Base-by-base conservation (phyloP, 1,140 invertebrate species). In the Pogonognathellus flavescens region DNA sequence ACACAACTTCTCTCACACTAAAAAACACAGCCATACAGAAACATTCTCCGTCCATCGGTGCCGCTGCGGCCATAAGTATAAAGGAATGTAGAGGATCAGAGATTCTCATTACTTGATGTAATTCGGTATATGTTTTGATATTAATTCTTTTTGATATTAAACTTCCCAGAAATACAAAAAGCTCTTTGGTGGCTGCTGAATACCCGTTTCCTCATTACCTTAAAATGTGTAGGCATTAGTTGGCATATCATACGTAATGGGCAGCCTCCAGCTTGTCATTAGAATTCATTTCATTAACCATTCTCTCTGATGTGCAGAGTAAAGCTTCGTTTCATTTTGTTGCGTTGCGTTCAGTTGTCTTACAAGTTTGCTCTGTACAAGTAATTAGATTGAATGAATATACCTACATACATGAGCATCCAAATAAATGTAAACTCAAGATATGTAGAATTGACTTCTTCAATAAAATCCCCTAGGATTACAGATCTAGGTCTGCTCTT, bases 261-360 rank as follows among this genome's bases (percentile, higher is more conserved):
- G 14, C 22, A 66, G 25, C 7, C 14, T 13, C 20, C 25, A 25
- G 62, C 22, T 14, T 66, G 11, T 13, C 62, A 66, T 66, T 66
- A 66, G 62, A 66, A 66, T 66, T 66, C 62, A 66, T 66, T 31
- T 22, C 62, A 66, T 66, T 66, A 66, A 20, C 62, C 20, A 66
- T 66, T 66, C 62, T 31, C 62, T 66, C 62, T 66, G 62, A 25
- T 59, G 1, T 31, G 8, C 22, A 25, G 31, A 41, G 31, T 6
- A 41, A 41, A 41, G 31, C 1, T 1, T 41, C 31, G 31, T 41
- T 41, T 41, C 31, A 41, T 41, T 41, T 41, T 6, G 31, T 41
- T 3, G 31, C 31, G 2, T 41, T 41, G 31, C 31, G 31, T 41
- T 41, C 31, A 6, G 2, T 41, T 3, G 31, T 41, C 31, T 41